These are phyloP conservation scores for Amphipoea oculea DNA, from an alignment of 2,888 invertebrate species.

Conservation along the genomic window DNA sequence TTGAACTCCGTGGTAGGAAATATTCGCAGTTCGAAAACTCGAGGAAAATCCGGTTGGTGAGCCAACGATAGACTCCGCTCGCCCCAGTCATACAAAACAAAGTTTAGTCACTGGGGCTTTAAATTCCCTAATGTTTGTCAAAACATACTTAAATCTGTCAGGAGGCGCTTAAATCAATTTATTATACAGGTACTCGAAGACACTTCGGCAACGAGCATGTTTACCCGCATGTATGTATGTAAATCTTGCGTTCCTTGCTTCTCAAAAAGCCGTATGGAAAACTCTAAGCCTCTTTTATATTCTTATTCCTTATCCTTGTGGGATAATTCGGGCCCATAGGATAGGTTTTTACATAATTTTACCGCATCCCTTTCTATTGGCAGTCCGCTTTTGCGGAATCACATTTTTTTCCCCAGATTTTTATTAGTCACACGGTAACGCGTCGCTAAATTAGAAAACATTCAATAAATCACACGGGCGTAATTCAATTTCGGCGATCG, in stretches of 20 bases:
- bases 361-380: slow-evolving; percentile 83
- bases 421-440: slow-evolving; percentile 79
- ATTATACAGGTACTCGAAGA: slow-evolving; percentile 87
- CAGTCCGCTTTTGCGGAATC: slow-evolving; percentile 74
- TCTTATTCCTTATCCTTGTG: slow-evolving; percentile 88
- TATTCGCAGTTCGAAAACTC: slow-evolving; percentile 73
- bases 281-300: slow-evolving; percentile 89
- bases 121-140: slow-evolving; percentile 89
- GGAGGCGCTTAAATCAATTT: slow-evolving; percentile 89
- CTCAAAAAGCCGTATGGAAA: slow-evolving; percentile 87
- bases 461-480: slow-evolving; percentile 84
- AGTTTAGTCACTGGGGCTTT: slow-evolving; percentile 85
- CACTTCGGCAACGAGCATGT: slow-evolving; percentile 83
- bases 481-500: slow-evolving; percentile 83
- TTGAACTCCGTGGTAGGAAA: slow-evolving; percentile 50
- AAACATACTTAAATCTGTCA: slow-evolving; percentile 89
- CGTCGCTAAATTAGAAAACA: slow-evolving; percentile 83
- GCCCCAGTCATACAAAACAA: slow-evolving; percentile 78
- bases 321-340: slow-evolving; percentile 89
- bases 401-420: slow-evolving; percentile 74
- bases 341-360: slow-evolving; percentile 90
- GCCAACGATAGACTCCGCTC: slow-evolving; percentile 74
- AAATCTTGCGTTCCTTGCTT: slow-evolving; percentile 86
- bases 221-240: slow-evolving; percentile 85
- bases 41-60: slow-evolving; percentile 76